Evolutionary conservation across 2,888 invertebrate species (phyloP), one percentile per base, ranked within the genome.

Genomic region (Perdita meconis): DNA sequence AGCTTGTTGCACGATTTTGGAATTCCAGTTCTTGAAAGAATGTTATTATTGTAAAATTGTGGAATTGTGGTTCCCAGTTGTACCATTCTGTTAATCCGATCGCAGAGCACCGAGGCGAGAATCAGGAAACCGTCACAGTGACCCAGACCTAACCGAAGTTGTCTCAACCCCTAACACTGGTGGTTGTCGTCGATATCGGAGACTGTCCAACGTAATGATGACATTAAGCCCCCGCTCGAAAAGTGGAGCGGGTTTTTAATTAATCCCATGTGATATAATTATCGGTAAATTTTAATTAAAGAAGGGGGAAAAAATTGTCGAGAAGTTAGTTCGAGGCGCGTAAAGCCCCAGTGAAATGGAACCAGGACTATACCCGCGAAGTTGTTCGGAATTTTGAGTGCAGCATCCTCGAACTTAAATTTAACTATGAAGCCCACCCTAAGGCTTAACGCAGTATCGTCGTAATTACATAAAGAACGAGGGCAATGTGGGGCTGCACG

Each of bases 391-490:
- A 85, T 64, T 83, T 78, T 12, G 71, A 85, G 85, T 73, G 78
- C 78, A 78, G 67, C 79, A 81, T 84, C 75, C 66, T 67, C 78
- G 59, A 86, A 86, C 85, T 86, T 80, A 80, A 77, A 80, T 85
- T 82, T 76, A 86, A 85, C 86, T 84, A 74, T 71, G 72, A n/a
- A 80, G 75, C 64, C 78, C 86, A 56, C 78, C 71, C 68, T 40
- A 70, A 84, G 85, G 86, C 86, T 85, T 86, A 85, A 85, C 84
- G 86, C 67, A 38, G 86, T 76, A 82, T 66, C 82, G 72, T 82
- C 78, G 86, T 83, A 84, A 81, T 81, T 84, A 81, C 84, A 68
- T 40, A 78, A 81, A 79, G 84, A 78, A 83, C 73, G 75, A 66
- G 61, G 65, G 69, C 75, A 64, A 83, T 71, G 60, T 76, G 68